Evolutionary conservation across 2,113 vertebrate species (phyloP).

Genomic region (Poeciliopsis turrubarensis): DNA sequence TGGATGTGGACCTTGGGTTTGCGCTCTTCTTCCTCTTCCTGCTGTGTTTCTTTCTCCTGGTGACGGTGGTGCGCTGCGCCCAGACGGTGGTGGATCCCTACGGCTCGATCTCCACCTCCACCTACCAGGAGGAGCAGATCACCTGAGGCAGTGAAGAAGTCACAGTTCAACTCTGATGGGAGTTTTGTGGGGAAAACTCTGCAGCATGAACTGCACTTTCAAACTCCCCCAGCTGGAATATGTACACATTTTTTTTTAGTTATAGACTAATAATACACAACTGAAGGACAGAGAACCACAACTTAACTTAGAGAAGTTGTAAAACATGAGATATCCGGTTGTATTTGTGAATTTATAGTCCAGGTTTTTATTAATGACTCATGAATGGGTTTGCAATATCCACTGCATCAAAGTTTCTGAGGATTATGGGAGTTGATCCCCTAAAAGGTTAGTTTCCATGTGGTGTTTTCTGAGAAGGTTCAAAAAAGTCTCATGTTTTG

Average conservation of each 20-base stretch:
- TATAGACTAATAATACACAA: not conserved
- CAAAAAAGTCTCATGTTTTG: too few species aligned
- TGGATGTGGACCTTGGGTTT: conserved; percentile 84
- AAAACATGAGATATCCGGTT: not conserved
- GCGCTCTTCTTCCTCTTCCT: conserved; percentile 82
- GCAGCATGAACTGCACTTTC: not conserved
- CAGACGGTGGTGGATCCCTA: conserved; percentile 84
- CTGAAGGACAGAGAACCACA: not conserved
- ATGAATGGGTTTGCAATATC: too few species aligned
- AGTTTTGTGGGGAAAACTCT: not conserved
- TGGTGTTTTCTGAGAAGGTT: too few species aligned
- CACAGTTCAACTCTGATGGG: not conserved
- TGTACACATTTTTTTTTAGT: not conserved
- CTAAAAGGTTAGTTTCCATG: too few species aligned
- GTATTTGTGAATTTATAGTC: not conserved
- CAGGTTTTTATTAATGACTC: not conserved
- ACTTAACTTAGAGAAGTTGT: not conserved
- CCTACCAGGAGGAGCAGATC: conserved; percentile 85
- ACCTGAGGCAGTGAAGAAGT: conserved; percentile 49
- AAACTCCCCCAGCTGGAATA: too few species aligned
- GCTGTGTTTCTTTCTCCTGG: conserved; percentile 80
- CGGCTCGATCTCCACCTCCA: conserved; percentile 82
- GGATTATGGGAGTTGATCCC: too few species aligned
- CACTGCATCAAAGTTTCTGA: too few species aligned
- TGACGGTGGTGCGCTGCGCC: conserved; percentile 80